These are phyloP conservation scores for Nezara viridula DNA, from an alignment of 2,888 invertebrate genomes.

Conservation along the genomic window DNA sequence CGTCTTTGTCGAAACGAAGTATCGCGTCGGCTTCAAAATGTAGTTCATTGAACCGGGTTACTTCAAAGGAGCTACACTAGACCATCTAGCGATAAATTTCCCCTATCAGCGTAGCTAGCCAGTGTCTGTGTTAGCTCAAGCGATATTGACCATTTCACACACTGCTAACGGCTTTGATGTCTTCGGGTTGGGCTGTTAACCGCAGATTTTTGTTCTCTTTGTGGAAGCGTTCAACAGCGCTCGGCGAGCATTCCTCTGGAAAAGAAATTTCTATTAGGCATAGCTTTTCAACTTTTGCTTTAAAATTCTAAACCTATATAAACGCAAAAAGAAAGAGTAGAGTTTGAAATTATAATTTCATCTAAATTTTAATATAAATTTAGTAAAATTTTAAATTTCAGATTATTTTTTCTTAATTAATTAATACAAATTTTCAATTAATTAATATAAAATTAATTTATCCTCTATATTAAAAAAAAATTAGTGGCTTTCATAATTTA, in stretches of 20 bases:
- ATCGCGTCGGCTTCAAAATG: background rate
- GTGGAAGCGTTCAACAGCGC: background rate
- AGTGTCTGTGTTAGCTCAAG: background rate
- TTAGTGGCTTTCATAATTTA: too few relatives aligned
- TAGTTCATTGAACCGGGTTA: background rate
- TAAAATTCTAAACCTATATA: background rate
- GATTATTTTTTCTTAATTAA: too few relatives aligned
- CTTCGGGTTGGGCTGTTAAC: conserved; percentile 19
- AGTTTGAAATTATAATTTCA: too few relatives aligned
- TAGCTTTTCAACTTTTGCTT: background rate
- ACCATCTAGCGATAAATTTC: background rate
- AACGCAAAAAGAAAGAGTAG: too few relatives aligned
- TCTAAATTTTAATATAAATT: too few relatives aligned
- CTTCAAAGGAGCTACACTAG: background rate
- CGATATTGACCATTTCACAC: conserved; percentile 32
- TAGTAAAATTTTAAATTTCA: too few relatives aligned
- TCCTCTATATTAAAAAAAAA: too few relatives aligned
- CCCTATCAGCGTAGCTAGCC: background rate
- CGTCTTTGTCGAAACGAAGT: too few relatives aligned
- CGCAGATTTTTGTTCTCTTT: conserved; percentile 22
- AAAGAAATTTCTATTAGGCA: background rate
- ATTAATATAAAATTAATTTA: too few relatives aligned
- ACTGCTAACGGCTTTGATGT: conserved; percentile 3
- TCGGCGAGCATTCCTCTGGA: background rate
- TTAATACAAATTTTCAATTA: too few relatives aligned